A percentile compares a stretch with the other conserved stretches of the same genome.
Evolutionary conservation across 92 coral and sea anemone genomes (phyloP).

Genomic region (Virgularia gustaviana): DNA sequence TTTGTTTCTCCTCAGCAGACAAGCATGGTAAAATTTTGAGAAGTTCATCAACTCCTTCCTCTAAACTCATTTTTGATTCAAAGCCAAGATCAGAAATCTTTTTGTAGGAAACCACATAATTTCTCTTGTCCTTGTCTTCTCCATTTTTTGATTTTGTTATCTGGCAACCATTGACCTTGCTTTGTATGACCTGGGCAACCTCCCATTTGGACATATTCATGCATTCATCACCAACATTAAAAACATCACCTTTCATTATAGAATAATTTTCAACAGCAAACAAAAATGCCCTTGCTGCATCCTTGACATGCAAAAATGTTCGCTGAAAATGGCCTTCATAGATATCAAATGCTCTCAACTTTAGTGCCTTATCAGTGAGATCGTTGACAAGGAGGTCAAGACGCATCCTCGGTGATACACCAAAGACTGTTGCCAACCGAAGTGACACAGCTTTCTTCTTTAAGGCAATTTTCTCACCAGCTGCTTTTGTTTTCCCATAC

Average conservation of each 20-base stretch:
- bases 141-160: slow-evolving; percentile 71
- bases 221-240: slow-evolving; percentile 81
- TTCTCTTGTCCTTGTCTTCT: slow-evolving; percentile 80
- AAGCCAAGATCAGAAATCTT: slow-evolving; percentile 76
- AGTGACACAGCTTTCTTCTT: slow-evolving; percentile 63
- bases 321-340: slow-evolving; percentile 91
- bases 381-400: slow-evolving; percentile 86
- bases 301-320: slow-evolving; percentile 88
- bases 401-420: slow-evolving; percentile 79
- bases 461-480: slow-evolving; percentile 68
- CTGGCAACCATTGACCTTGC: slow-evolving; percentile 62
- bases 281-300: slow-evolving; percentile 83
- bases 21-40: slow-evolving; percentile 72
- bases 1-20: slow-evolving; percentile 61
- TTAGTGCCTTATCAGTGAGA: slow-evolving; percentile 80
- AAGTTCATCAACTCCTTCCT: slow-evolving; percentile 75
- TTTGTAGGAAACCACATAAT: slow-evolving; percentile 80
- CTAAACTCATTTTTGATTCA: slow-evolving; percentile 61
- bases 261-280: slow-evolving; percentile 73
- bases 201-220: slow-evolving; percentile 90
- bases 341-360: slow-evolving; percentile 69
- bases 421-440: slow-evolving; percentile 93
- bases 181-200: slow-evolving; percentile 68
- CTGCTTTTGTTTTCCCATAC: slow-evolving; percentile 83
- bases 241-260: slow-evolving; percentile 71